Base-by-base conservation (phyloP, 1,140 invertebrate genomes). In the Apolygus lucorum region DNA sequence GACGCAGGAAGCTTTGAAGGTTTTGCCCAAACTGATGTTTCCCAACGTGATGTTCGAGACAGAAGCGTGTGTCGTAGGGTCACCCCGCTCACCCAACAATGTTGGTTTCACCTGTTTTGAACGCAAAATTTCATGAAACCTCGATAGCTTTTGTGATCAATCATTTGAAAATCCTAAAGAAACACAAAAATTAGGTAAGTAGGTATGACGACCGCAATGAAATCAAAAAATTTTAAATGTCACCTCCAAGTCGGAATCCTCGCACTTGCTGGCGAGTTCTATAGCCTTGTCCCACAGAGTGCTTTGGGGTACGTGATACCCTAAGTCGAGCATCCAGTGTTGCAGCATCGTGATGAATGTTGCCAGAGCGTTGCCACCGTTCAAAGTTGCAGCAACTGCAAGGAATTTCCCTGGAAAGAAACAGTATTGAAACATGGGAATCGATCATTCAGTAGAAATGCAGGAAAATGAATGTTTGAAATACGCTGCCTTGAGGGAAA, bases 291-390 rank as follows among this genome's bases (percentile, higher is more conserved):
- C 85, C 91, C 91, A 93, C 13, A 94, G 84, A 81, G 88, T 88
- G 24, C 86, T 86, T 79, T 90, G 88, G 14, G 88, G 87, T 63
- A 90, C 84, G 52, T 86, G 84, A 79, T 85, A 87, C 54, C 90
- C 90, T 68, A 94, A 81, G 70, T 89, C 87, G 68, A 87, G 77
- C 67, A 86, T 86, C 91, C 92, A 94, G 71, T 90, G 85, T 74
- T 90, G 88, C n/a, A 94, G 74, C 81, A 87, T 90, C 75, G 85
- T 85, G 0, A 94, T 89, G 80, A 94, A 93, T 1, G 87, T 85
- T 0, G 89, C 88, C 14, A 95, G 78, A n/a, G 85, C 86, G 81
- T 95, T 95, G 21, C 92, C 92, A 2, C 92, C 92, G 80, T 93
- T 95, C 21, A 96, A 79, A 17, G 91, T 91, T 26, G 92, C 92